A percentile compares a stretch with the other conserved stretches of the same genome.
Conservation (phyloP, 2,888 invertebrate genomes). For the Meiosimyza platycephala region DNA sequence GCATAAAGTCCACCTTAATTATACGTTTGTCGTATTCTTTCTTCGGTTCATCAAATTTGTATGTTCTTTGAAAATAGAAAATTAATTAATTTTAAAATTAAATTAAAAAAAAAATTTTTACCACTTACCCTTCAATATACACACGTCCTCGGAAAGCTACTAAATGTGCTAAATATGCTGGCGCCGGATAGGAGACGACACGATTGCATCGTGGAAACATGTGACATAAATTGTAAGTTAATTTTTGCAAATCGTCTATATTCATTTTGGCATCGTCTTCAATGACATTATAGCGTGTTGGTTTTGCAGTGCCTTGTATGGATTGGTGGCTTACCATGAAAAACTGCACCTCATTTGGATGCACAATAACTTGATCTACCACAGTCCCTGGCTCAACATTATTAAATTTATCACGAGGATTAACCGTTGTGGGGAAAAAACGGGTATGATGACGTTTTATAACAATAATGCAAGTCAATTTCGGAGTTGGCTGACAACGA, state of each 20-base stretch:
- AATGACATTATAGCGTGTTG: slow-evolving; percentile 87
- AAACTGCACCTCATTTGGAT: slow-evolving; percentile 89
- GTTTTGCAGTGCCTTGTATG: slow-evolving; percentile 85
- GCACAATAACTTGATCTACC: slow-evolving; percentile 86
- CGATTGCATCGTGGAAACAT: slow-evolving; percentile 86
- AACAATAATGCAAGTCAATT: slow-evolving; percentile 91
- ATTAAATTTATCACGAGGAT: slow-evolving; percentile 69
- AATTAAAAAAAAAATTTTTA: slow-evolving; percentile 5
- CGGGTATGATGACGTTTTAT: slow-evolving; percentile 97
- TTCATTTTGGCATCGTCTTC: slow-evolving; percentile 81
- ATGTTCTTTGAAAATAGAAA: slow-evolving; percentile 28
- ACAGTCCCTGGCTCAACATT: slow-evolving; percentile 90
- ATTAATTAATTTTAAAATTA: slow-evolving; percentile 11
- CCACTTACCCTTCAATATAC: slow-evolving; percentile 60
- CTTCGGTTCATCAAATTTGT: slow-evolving; percentile 62
- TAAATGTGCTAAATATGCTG: slow-evolving; percentile 88
- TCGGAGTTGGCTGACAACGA: slow-evolving; percentile 68
- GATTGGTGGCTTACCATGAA: slow-evolving; percentile 81
- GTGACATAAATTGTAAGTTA: slow-evolving; percentile 87
- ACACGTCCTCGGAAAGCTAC: slow-evolving; percentile 78
- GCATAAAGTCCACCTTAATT: slow-evolving; percentile 70
- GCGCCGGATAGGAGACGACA: slow-evolving; percentile 87
- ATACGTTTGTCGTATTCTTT: slow-evolving; percentile 68
- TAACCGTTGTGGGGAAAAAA: slow-evolving; percentile 62
- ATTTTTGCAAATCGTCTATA: slow-evolving; percentile 80